These are phyloP conservation scores for Strix uralensis DNA, from an alignment of 2,113 vertebrate genomes.

Conservation along the genomic window DNA sequence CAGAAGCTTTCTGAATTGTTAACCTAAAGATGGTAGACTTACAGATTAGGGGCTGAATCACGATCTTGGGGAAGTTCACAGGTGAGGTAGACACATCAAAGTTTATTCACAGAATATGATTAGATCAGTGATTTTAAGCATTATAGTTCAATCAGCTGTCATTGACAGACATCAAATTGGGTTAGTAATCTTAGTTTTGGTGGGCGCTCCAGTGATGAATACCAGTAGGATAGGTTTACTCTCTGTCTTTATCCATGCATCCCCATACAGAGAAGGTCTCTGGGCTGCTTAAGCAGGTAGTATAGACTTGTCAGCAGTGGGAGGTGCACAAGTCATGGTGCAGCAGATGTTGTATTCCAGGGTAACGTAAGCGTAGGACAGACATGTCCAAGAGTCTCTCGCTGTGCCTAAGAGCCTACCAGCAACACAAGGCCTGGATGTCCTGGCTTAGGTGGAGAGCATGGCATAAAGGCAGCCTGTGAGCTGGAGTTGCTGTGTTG, in stretches of 20 bases:
- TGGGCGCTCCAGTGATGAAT: background rate
- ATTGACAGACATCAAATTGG: background rate
- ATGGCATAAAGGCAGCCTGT: background rate
- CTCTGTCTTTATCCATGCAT: background rate
- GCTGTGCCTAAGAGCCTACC: background rate
- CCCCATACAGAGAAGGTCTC: background rate
- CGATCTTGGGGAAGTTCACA: background rate
- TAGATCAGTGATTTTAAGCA: background rate
- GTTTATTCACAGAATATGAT: background rate
- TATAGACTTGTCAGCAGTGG: background rate
- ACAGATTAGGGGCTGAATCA: background rate
- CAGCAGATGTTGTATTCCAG: background rate
- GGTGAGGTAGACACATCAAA: background rate
- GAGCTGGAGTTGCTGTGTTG: background rate
- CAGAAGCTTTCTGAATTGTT: background rate
- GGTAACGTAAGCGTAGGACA: background rate
- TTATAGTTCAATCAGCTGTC: background rate
- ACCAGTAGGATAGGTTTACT: background rate
- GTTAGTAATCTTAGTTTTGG: background rate
- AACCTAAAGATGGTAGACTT: background rate
- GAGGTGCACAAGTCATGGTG: background rate
- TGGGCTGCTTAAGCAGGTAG: fast-evolving
- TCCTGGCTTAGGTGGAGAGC: background rate
- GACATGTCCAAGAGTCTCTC: background rate
- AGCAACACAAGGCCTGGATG: background rate